Conservation (phyloP, 2,113 vertebrate genomes). For the Brachionichthys hirsutus region DNA sequence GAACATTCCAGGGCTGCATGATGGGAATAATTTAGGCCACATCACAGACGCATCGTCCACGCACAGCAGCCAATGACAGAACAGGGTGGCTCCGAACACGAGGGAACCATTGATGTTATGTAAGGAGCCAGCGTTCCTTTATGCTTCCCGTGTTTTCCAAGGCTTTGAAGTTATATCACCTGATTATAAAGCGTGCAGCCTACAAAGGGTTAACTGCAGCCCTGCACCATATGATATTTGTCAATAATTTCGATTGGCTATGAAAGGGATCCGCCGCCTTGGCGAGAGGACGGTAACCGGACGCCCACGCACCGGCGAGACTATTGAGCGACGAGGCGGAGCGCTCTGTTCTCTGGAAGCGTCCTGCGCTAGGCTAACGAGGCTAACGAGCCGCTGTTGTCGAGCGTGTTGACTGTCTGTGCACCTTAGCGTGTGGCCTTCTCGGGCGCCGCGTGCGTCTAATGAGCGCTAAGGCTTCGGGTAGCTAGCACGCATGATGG, state of each 20-base stretch:
- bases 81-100: too few relatives aligned
- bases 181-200: too few relatives aligned
- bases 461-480: too few relatives aligned
- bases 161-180: too few relatives aligned
- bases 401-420: background rate
- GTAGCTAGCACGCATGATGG: too few relatives aligned
- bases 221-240: slow-evolving; percentile 66
- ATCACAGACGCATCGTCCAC: slow-evolving; percentile 16
- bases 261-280: slow-evolving; percentile 70
- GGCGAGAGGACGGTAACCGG: slow-evolving; percentile 64
- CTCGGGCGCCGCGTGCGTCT: too few relatives aligned
- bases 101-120: too few relatives aligned
- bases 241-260: slow-evolving; percentile 72
- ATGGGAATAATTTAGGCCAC: slow-evolving; percentile 34
- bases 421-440: too few relatives aligned
- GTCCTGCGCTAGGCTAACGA: slow-evolving; percentile 47
- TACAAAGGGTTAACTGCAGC: background rate
- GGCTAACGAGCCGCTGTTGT: slow-evolving; percentile 57
- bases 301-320: slow-evolving; percentile 48
- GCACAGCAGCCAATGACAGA: too few relatives aligned
- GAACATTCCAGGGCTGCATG: slow-evolving; percentile 15
- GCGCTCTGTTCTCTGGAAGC: slow-evolving; percentile 37
- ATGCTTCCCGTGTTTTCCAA: too few relatives aligned
- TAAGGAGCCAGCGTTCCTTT: too few relatives aligned
- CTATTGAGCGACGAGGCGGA: slow-evolving; percentile 64